Evolutionary conservation across 2,797 vertebrate species (phyloP), one percentile per base, ranked within the genome.

Genomic region (Dicrostonyx torquatus): DNA sequence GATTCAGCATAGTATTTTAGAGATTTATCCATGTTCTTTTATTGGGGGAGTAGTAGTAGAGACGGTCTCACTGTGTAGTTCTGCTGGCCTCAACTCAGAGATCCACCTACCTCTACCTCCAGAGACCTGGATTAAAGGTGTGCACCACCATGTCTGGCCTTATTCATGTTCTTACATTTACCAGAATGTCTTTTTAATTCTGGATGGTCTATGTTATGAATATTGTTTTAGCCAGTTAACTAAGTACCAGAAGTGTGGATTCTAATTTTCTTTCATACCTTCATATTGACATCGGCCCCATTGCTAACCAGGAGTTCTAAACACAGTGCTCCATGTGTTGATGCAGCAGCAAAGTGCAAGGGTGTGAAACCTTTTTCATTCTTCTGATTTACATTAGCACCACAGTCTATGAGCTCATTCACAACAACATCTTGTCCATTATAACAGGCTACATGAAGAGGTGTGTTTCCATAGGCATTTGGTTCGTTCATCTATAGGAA

Each of bases 341-440:
- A 99, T 0, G 99, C 99, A 79, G 99, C 99, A 6, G 99, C 99
- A 94, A 99, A 99, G 98, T 99, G 99, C 93, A 99, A 99, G 64
- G 99, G 99, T 9, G 99, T 99, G 77, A 99, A 99, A 20, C 99
- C 99, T 96, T 99, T 99, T 94, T 99, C 99, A 80, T 99, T 99
- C 97, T 99, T 99, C 96, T 99, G 99, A 98, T 99, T 99, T 75
- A 99, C 99, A 72, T 99, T 99, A 94, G 99, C 99, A 93, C 99
- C 99, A 70, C 98, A 99, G 95, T 99, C 99, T 93, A 99, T 99
- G 72, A 99, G 99, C 98, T 99, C 99, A 62, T 99, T 99, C 96
- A 99, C 99, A 68, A 99, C 99, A 97, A 99, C 99, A 82, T 99
- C 99, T 98, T 99, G 99, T 37, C 99, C 99, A 14, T 99, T 99